These are phyloP conservation scores for Vanessa cardui DNA, from an alignment of 2,888 invertebrate species.

Conservation along the genomic window DNA sequence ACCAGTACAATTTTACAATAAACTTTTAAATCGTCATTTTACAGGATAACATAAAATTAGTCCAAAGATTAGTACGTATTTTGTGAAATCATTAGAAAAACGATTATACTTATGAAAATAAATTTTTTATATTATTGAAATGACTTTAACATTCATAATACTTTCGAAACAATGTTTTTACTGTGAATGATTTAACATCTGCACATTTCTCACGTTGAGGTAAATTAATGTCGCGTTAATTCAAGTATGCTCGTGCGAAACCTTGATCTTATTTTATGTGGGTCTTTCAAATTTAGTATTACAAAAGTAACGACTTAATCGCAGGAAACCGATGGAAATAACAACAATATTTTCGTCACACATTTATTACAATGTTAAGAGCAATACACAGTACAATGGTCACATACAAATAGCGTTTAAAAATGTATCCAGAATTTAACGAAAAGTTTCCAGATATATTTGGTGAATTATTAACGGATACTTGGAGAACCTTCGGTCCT, in stretches of 20 bases:
- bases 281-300: constrained; percentile 8
- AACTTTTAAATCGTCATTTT: too few relatives aligned
- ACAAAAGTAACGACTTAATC: constrained; percentile 22
- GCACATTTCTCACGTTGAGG: neutral
- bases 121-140: too few relatives aligned
- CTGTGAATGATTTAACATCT: neutral
- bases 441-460: constrained; percentile 33
- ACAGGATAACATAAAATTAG: too few relatives aligned
- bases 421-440: constrained; percentile 15
- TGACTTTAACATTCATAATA: too few relatives aligned
- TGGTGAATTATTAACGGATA: constrained; percentile 32
- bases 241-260: too few relatives aligned
- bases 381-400: constrained; percentile 2
- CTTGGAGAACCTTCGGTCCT: constrained; percentile 35
- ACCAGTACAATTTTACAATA: too few relatives aligned
- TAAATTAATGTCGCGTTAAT: too few relatives aligned
- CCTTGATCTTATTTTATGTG: constrained; percentile 1
- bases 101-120: too few relatives aligned
- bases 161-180: too few relatives aligned
- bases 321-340: constrained; percentile 20
- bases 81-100: too few relatives aligned
- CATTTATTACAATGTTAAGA: constrained; percentile 18
- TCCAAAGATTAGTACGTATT: too few relatives aligned
- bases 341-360: constrained; percentile 14
- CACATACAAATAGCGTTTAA: neutral